Conservation (phyloP, 2,113 vertebrate genomes). For the Poeciliopsis retropinna region DNA sequence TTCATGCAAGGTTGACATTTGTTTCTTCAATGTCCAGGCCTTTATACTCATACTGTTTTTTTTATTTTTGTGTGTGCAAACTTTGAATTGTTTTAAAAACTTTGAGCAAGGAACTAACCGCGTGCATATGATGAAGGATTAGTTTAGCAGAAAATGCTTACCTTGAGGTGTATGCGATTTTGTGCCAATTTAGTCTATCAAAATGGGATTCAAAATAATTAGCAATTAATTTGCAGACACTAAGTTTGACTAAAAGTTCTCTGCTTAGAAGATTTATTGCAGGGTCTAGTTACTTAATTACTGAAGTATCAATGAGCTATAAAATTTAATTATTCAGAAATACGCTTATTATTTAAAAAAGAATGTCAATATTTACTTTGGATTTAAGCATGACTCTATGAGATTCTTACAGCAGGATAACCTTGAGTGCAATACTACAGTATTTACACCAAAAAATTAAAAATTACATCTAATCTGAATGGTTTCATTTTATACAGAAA, state of each 20-base stretch:
- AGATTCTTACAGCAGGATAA: neutral
- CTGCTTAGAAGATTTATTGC: too few species aligned
- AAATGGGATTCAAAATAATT: neutral
- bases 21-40: constrained; percentile 13
- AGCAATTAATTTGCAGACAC: too few species aligned
- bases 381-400: neutral
- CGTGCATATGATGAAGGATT: neutral
- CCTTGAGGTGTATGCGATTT: neutral
- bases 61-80: neutral
- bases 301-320: too few species aligned
- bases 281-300: too few species aligned
- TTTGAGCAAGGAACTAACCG: neutral
- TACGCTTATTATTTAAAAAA: neutral
- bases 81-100: neutral
- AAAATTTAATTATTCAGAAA: too few species aligned
- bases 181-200: neutral
- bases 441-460: too few species aligned
- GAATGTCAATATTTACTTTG: neutral
- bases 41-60: constrained; percentile 27
- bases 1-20: constrained; percentile 39
- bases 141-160: neutral
- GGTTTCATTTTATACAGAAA: neutral
- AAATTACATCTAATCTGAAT: neutral
- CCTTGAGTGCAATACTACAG: neutral
- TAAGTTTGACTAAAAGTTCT: too few species aligned